Evolutionary conservation across 2,113 vertebrate species (phyloP).

Genomic region (Phalacrocorax aristotelis): DNA sequence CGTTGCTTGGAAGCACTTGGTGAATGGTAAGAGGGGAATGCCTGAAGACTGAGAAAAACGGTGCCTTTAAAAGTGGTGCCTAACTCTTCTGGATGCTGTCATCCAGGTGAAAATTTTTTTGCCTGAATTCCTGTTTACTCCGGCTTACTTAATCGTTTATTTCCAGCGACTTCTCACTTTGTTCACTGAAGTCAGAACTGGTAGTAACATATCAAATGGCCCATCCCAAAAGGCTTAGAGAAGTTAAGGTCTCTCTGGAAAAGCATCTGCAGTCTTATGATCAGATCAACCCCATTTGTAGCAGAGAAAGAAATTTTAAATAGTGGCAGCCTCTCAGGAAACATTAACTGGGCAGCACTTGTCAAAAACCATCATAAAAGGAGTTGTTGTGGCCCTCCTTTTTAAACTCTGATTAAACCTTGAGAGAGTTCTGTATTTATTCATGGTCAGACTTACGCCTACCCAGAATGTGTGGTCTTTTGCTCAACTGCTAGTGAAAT

Average conservation of each 20-base stretch:
- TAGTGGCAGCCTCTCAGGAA: not conserved
- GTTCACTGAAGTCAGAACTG: not conserved
- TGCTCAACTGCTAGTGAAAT: not conserved
- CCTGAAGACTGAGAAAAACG: not conserved
- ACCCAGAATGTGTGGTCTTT: not conserved
- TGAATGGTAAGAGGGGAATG: conserved; percentile 85
- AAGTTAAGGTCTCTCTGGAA: not conserved
- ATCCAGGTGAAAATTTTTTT: not conserved
- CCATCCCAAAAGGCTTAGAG: too few relatives aligned
- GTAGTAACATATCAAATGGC: not conserved
- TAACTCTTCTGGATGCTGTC: not conserved
- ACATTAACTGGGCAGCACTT: not conserved
- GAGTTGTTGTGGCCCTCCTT: not conserved
- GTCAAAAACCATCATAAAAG: not conserved
- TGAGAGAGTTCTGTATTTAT: not conserved
- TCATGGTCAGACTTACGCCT: not conserved
- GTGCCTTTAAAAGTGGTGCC: not conserved
- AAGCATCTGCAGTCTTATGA: not conserved
- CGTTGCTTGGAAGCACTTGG: conserved; percentile 95
- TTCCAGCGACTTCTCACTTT: not conserved
- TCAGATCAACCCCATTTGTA: not conserved
- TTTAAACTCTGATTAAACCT: not conserved
- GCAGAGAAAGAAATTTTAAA: not conserved
- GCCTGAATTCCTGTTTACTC: not conserved
- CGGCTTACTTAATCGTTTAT: not conserved